A percentile compares a stretch with the other conserved stretches of the same genome.
Evolutionary conservation across 2,797 vertebrate species (phyloP).

Genomic region (Dendrocincla tyrannina): DNA sequence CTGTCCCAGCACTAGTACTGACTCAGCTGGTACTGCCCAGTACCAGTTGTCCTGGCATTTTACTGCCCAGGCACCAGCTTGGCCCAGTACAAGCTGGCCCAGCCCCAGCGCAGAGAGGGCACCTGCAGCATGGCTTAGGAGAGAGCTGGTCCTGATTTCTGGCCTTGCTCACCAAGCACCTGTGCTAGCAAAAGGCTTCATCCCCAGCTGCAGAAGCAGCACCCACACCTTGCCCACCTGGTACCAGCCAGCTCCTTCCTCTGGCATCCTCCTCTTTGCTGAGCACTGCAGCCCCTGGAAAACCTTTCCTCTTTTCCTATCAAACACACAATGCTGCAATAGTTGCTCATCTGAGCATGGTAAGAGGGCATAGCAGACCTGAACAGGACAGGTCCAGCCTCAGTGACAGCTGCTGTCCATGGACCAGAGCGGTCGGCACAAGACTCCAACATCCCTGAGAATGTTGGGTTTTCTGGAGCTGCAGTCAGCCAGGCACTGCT

Average conservation of each 20-base stretch:
- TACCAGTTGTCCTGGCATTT: not conserved
- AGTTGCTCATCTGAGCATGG: not conserved
- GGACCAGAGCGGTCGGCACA: not conserved
- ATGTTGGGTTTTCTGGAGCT: not conserved
- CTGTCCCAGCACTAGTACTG: not conserved
- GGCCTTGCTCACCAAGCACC: not conserved
- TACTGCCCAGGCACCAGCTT: not conserved
- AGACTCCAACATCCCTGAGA: not conserved
- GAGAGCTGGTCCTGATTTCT: not conserved
- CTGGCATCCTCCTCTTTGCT: not conserved
- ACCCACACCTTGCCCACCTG: not conserved
- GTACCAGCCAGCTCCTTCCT: not conserved
- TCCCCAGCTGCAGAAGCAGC: not conserved
- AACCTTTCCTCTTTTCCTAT: not conserved
- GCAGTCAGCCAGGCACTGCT: not conserved
- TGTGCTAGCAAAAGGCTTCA: not conserved
- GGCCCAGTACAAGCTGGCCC: not conserved
- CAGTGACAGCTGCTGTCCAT: not conserved
- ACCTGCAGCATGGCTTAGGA: not conserved
- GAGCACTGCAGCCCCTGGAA: not conserved
- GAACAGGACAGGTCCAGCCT: not conserved
- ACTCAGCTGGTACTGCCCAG: not conserved
- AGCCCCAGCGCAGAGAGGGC: not conserved
- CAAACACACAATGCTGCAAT: fast-evolving
- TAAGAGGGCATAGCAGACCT: not conserved